Evolutionary conservation across 2,797 vertebrate genomes (phyloP), one percentile per base, ranked within the genome.

Genomic region (Coracias cyanogaster): DNA sequence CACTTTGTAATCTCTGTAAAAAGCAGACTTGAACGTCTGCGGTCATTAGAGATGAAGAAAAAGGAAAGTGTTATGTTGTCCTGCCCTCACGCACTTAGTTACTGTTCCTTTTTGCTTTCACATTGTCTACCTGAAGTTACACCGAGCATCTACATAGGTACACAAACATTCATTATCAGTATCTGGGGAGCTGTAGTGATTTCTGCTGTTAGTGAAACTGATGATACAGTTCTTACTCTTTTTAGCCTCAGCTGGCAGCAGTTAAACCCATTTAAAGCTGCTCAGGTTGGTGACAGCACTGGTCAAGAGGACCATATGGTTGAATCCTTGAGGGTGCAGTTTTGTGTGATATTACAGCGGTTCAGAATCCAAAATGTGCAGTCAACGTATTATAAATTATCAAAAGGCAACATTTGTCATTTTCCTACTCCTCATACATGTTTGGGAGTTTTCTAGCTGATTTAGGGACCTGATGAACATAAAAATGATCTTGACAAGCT

Each of bases 401-500:
- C 15, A 52, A 67, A 76, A 57, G 51, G 51, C 58, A 82, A 8
- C n/a, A 13, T 69, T 62, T 33, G 11, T 20, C 39, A 20, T 74
- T 90, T 81, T 69, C 31, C 28, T 71, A 28, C 35, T 41, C 35
- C 3, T 1, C 10, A 1, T 43, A 26, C 2, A 0, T 22, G 4
- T 71, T 78, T 49, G 26, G 28, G 33, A 61, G 33, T 67, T 81
- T 41, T 87, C 19, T 58, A 48, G 35, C n/a, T 66, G 39, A 55
- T 67, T 61, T 71, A 37, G 76, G 62, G 39, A 76, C 86, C 54
- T 83, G 61, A 65, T 69, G 82, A 61, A 3, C 10, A 15, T 92
- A 64, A 80, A 92, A 93, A 86, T 86, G 26, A 94, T 64, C 57
- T 77, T 73, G 33, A 74, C 19, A 55, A 55, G 48, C n/a, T 88